Conservation (phyloP, 2,113 vertebrate genomes). For the Anas platyrhynchos region DNA sequence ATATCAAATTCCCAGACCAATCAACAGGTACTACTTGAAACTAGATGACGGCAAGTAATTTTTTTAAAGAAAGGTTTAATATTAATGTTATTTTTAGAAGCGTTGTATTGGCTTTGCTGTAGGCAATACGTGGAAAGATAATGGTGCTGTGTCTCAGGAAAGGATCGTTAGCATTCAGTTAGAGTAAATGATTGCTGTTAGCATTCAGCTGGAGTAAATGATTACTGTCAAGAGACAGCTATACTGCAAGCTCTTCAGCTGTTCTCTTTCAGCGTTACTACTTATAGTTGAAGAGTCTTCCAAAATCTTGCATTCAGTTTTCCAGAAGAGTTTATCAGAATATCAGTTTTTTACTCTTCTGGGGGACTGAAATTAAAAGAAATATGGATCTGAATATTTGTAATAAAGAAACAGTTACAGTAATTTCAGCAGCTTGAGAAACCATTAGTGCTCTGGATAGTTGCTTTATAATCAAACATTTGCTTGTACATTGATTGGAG, state of each 20-base stretch:
- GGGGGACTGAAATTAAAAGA: neutral
- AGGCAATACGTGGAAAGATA: constrained; percentile 20
- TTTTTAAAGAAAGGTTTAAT: neutral
- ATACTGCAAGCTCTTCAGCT: neutral
- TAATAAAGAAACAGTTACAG: neutral
- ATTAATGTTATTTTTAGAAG: constrained; percentile 15
- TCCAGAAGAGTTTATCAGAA: neutral
- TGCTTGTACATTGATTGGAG: neutral
- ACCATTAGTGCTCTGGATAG: neutral
- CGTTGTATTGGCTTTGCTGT: neutral
- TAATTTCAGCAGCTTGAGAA: constrained; percentile 10
- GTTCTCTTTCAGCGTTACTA: neutral
- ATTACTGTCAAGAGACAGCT: constrained; percentile 19
- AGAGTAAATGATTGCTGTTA: constrained; percentile 33
- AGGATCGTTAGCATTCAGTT: constrained; percentile 22
- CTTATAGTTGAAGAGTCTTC: neutral
- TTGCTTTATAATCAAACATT: neutral
- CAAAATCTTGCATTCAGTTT: constrained; percentile 2
- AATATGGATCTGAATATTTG: neutral
- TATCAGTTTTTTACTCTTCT: neutral
- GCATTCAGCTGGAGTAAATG: constrained; percentile 41
- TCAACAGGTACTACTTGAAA: neutral
- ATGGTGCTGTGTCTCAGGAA: neutral
- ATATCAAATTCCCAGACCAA: neutral
- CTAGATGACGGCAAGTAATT: neutral